Percentiles rank a stretch among this genome's conserved stretches.
These are phyloP conservation scores for Berghia stephanieae DNA, from an alignment of 1,140 invertebrate species.

Conservation along the genomic window DNA sequence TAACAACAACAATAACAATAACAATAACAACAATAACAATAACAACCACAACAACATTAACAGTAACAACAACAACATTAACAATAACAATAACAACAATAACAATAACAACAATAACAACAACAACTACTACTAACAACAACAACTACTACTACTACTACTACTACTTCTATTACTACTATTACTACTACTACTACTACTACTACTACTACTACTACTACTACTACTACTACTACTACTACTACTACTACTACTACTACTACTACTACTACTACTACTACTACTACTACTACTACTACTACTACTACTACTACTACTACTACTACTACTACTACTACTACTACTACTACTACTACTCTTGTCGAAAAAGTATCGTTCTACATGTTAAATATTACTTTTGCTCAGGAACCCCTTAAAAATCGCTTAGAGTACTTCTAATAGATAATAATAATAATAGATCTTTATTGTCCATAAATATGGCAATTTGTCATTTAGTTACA, in stretches of 20 bases:
- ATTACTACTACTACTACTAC: neutral
- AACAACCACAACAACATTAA: no score
- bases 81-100: neutral
- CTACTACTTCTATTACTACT: neutral
- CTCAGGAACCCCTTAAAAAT: no score
- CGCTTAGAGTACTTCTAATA: no score
- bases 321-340: conserved; percentile 35
- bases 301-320: conserved; percentile 33
- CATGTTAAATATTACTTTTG: no score
- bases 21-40: neutral
- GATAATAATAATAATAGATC: no score
- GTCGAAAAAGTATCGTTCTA: no score
- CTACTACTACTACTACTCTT: conserved; percentile 32
- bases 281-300: conserved; percentile 35
- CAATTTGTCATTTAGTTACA: no score
- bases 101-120: neutral
- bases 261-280: conserved; percentile 35
- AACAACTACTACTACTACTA: no score
- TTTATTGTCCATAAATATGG: no score
- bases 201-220: conserved; percentile 5
- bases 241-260: conserved; percentile 35
- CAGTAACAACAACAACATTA: neutral
- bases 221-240: conserved; percentile 35
- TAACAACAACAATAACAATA: neutral
- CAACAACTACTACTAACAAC: neutral